Evolutionary conservation across 2,888 invertebrate genomes (phyloP), one percentile per base, ranked within the genome.

Genomic region (Saturnia japonica): DNA sequence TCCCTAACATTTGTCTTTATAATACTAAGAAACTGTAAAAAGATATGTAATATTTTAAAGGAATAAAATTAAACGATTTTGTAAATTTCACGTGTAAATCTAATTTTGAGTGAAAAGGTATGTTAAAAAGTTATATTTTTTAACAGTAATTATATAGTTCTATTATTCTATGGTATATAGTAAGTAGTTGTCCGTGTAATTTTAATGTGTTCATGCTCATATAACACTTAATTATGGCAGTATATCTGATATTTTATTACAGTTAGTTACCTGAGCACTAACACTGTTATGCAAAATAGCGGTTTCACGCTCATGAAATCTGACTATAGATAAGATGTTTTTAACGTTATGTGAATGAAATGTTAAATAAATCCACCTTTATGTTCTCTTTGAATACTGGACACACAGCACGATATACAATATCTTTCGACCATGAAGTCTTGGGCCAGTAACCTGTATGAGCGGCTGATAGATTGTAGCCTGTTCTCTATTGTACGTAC

Each of bases 181-280:
- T n/a, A 28, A 60, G 12, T 14, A 28, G 57, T 28, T 60, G 28
- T 60, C 57, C 16, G 25, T 28, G 28, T 25, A 60, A 60, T 25
- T 60, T 1, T 60, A 28, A 60, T 25, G 25, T 60, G 14, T 28
- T 60, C 28, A 60, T 28, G 42, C 51, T 54, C 54, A 40, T 40
- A 16, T 40, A 64, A 40, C 64, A 25, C 40, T 19, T n/a, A 40
- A n/a, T 64, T 64, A 69, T 62, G 9, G 45, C 43, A 68, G 12
- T 68, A 51, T 25, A 19, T 43, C 19, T 69, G 45, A 25, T 47
- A 14, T 45, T 64, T 69, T 69, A 3, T 8, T 40, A 64, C 40
- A 40, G 64, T 64, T 64, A 64, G 64, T 64, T 64, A 64, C n/a
- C 19, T 64, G 62, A 40, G 22, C 40, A 11, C n/a, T 64, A 19